Conservation (phyloP, 2,888 invertebrate species). For the Cerastis rubricosa region DNA sequence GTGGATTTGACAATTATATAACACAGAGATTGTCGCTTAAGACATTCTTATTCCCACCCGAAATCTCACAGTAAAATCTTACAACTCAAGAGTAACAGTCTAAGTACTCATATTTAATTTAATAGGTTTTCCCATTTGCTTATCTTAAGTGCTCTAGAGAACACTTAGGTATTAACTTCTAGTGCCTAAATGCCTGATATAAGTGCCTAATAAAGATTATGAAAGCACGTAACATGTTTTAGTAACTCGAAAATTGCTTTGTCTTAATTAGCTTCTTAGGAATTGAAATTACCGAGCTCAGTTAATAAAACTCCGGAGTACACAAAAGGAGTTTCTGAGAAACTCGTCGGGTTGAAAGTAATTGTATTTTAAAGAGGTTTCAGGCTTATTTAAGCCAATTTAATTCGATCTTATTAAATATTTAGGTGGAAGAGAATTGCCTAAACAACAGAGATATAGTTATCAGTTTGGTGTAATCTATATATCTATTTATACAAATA, state of each 20-base stretch:
- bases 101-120: slow-evolving; percentile 43
- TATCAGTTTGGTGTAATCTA: not conserved
- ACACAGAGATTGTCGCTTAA: not conserved
- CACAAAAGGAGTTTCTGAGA: slow-evolving; percentile 2
- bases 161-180: slow-evolving; percentile 35
- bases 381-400: not conserved
- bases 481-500: no score
- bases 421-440: not conserved
- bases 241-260: slow-evolving; percentile 16
- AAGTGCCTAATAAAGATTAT: slow-evolving; percentile 32
- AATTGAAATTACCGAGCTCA: slow-evolving; percentile 25
- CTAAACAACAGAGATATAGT: not conserved
- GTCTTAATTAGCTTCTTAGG: slow-evolving; percentile 15
- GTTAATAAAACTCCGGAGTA: not conserved
- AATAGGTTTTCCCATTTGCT: slow-evolving; percentile 33
- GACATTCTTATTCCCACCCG: not conserved
- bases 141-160: slow-evolving; percentile 29
- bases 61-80: slow-evolving; percentile 19
- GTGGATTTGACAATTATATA: not conserved
- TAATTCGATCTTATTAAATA: not conserved
- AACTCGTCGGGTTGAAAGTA: slow-evolving; percentile 3
- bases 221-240: slow-evolving; percentile 23
- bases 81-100: slow-evolving; percentile 21
- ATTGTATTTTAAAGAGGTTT: not conserved
- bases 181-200: slow-evolving; percentile 7